Percentiles rank a stretch among this genome's conserved stretches.
These are phyloP conservation scores for Octopus sinensis DNA, from an alignment of 1,140 invertebrate species.

Conservation along the genomic window DNA sequence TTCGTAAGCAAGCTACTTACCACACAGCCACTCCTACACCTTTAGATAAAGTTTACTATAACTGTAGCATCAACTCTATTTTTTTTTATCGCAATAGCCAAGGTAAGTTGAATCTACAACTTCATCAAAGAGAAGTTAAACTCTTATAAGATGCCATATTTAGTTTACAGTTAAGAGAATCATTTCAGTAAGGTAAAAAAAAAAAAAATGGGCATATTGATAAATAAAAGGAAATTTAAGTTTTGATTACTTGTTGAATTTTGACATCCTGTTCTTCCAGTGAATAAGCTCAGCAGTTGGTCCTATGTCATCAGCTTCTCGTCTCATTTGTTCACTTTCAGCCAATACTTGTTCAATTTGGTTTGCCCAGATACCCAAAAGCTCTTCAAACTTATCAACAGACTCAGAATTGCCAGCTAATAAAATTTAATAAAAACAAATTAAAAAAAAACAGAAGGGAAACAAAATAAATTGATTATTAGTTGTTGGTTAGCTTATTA, in stretches of 20 bases:
- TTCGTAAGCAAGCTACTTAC: too few species aligned
- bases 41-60: too few species aligned
- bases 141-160: too few species aligned
- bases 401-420: slow-evolving; percentile 51
- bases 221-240: too few species aligned
- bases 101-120: too few species aligned
- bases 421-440: background rate
- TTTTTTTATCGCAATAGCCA: too few species aligned
- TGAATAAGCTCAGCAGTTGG: slow-evolving; percentile 91
- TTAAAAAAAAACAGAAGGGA: background rate
- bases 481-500: background rate
- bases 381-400: slow-evolving; percentile 53
- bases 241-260: slow-evolving; percentile 69
- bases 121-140: too few species aligned
- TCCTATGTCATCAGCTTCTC: slow-evolving; percentile 87
- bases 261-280: slow-evolving; percentile 90
- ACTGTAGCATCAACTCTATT: too few species aligned
- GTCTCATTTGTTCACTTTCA: slow-evolving; percentile 71
- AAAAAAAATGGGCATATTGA: too few species aligned
- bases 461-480: background rate
- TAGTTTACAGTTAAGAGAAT: too few species aligned
- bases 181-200: too few species aligned
- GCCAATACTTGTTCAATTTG: slow-evolving; percentile 58
- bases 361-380: slow-evolving; percentile 53
- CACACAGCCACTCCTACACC: too few species aligned